A percentile compares a stretch with the other conserved stretches of the same genome.
Conservation (phyloP, 2,113 vertebrate genomes). For the Cryptomyrus ogoouensis region DNA sequence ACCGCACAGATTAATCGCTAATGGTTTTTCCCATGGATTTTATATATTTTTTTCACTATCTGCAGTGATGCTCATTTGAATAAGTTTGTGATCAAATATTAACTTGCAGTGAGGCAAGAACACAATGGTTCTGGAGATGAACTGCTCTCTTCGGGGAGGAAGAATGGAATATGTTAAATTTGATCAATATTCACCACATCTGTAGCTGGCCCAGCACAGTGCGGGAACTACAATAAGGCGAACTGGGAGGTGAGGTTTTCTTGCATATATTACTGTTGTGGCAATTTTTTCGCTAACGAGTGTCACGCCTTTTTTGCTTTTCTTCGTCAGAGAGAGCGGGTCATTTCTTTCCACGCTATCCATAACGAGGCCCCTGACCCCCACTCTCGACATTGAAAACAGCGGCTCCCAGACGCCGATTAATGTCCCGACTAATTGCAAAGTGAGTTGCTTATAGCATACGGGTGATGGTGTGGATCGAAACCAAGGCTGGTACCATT, state of each 20-base stretch:
- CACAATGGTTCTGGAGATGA: not conserved
- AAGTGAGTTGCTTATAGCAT: not conserved
- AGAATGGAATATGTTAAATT: not conserved
- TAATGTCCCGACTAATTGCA: not conserved
- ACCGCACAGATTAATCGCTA: not conserved
- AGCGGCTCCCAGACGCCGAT: not conserved
- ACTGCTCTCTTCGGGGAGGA: not conserved
- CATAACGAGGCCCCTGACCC: not conserved
- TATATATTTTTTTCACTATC: not conserved
- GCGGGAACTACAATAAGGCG: not conserved
- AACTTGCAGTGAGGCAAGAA: not conserved
- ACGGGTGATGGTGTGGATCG: not conserved
- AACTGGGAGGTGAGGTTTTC: not conserved
- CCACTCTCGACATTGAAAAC: not conserved
- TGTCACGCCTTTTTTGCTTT: too few species aligned
- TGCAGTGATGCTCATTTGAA: not conserved
- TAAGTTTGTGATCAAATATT: not conserved
- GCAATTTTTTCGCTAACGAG: not conserved
- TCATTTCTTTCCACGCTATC: not conserved
- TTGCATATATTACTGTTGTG: not conserved
- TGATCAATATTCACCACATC: not conserved
- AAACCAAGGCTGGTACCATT: not conserved
- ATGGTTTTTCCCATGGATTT: not conserved
- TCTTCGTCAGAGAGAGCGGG: not conserved
- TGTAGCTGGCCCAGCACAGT: not conserved